Evolutionary conservation across 2,113 vertebrate species (phyloP), one percentile per base, ranked within the genome.

Genomic region (Cygnus atratus): DNA sequence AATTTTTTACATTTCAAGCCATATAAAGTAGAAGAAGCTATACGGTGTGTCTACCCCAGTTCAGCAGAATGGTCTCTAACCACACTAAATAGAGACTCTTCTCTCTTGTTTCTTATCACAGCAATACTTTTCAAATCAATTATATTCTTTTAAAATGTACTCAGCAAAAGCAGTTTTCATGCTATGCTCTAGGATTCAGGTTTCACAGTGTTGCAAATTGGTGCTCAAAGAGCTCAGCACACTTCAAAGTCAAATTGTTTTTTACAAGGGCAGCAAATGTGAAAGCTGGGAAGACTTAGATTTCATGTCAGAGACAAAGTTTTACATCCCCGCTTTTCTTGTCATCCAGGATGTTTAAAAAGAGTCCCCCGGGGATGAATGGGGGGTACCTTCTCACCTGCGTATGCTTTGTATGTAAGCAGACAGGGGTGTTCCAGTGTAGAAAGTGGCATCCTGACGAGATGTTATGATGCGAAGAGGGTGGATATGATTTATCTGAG

Each of bases 1-100:
- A 48, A 21, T 48, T 21, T 93, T 85, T 93, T 73, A 55, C 10
- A 35, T 95, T 90, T 91, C 82, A 90, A 77, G 17, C 63, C 13
- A 11, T 44, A 63, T 78, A 88, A 77, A 93, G 52, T 50, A 93
- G 87, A 85, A 82, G 15, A 74, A 84, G 15, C 70, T 65, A 46
- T 16, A 26, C 4, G 8, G 48, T 75, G 31, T 19, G 2, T 81
- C 35, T 91, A 43, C 19, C 26, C 9, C 62, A n/a, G 29, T 75
- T 92, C 35, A 79, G 37, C 29, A 84, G 52, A 75, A 77, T 13
- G 14, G 25, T 15, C 48, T 68, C 33, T 75, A 37, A 82, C 25
- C 12, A 43, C 4, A 31, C 13, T 89, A 71, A 84, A 85, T 55
- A 39, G 12, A 59, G 9, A 33, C 31, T 58, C 20, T 54, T 84